phyloP scores from a whole-genome alignment of 2,888 invertebrate species.

The Bombylius major region DNA sequence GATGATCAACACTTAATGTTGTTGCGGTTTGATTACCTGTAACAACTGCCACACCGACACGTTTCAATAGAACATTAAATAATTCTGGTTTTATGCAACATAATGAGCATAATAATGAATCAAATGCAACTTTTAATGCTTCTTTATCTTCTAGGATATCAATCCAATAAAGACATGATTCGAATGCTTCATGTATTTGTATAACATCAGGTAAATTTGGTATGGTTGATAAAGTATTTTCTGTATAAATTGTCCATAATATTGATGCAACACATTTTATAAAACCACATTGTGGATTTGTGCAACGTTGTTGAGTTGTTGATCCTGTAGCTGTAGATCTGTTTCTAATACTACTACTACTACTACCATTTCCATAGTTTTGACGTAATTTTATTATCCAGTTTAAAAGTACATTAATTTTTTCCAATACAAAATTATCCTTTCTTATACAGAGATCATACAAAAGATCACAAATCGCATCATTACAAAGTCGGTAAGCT shows the following conservation, averaged over 20 bases:
- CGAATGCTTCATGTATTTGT: slow-evolving; percentile 56
- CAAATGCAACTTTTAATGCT: slow-evolving; percentile 70
- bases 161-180: slow-evolving; percentile 66
- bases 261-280: slow-evolving; percentile 73
- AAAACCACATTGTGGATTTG: slow-evolving; percentile 38
- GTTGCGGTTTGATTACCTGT: not conserved
- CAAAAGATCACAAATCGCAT: slow-evolving; percentile 62
- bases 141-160: slow-evolving; percentile 53
- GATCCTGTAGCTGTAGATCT: no score
- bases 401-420: slow-evolving; percentile 52
- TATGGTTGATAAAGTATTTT: slow-evolving; percentile 40
- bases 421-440: slow-evolving; percentile 40
- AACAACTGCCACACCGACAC: slow-evolving; percentile 45
- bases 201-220: slow-evolving; percentile 51
- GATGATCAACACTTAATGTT: no score
- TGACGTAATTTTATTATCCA: slow-evolving; percentile 48
- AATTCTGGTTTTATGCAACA: slow-evolving; percentile 71
- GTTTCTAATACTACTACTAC: no score
- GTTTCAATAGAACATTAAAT: slow-evolving; percentile 59
- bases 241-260: slow-evolving; percentile 58
- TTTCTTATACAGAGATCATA: slow-evolving; percentile 60
- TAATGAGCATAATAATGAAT: slow-evolving; percentile 72
- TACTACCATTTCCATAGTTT: slow-evolving; percentile 23
- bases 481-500: slow-evolving; percentile 38
- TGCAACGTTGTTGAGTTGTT: slow-evolving; percentile 23